Evolutionary conservation across 1,140 invertebrate species (phyloP).

Genomic region (Diachasma alloeum): DNA sequence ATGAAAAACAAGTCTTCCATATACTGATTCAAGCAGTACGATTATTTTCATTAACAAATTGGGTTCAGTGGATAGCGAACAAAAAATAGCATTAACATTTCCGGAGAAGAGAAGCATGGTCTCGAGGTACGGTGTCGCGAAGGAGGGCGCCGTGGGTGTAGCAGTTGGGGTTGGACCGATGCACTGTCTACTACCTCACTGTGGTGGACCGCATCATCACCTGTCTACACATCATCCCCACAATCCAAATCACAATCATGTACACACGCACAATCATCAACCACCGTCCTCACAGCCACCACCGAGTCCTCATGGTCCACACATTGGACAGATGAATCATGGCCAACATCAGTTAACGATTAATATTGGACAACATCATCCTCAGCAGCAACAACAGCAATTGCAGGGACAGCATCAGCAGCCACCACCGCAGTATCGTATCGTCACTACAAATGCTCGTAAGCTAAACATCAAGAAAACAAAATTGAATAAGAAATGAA

Average conservation of each 20-base stretch:
- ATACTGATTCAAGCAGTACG: not conserved
- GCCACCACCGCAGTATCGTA: slow-evolving; percentile 52
- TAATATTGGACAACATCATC: slow-evolving; percentile 52
- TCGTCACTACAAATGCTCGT: slow-evolving; percentile 53
- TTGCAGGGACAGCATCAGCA: slow-evolving; percentile 40
- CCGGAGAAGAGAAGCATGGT: slow-evolving; percentile 45
- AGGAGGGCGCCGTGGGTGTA: slow-evolving; percentile 58
- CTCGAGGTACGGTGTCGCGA: slow-evolving; percentile 56
- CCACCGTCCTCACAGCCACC: slow-evolving; percentile 44
- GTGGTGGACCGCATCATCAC: slow-evolving; percentile 50
- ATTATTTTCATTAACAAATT: not conserved
- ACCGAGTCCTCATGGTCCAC: slow-evolving; percentile 48
- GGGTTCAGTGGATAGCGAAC: not conserved
- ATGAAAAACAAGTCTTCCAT: not conserved
- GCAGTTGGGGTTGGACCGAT: slow-evolving; percentile 53
- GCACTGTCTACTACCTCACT: slow-evolving; percentile 57
- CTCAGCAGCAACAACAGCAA: slow-evolving; percentile 49
- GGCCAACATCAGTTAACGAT: slow-evolving; percentile 55
- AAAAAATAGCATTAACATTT: not conserved
- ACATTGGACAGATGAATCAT: slow-evolving; percentile 54
- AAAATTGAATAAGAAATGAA: not conserved
- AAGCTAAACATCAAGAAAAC: slow-evolving; percentile 30
- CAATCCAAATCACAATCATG: slow-evolving; percentile 56
- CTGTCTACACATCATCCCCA: slow-evolving; percentile 43
- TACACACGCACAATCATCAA: slow-evolving; percentile 56